Evolutionary conservation across 2,113 vertebrate species (phyloP).

Genomic region (Mastomys coucha): DNA sequence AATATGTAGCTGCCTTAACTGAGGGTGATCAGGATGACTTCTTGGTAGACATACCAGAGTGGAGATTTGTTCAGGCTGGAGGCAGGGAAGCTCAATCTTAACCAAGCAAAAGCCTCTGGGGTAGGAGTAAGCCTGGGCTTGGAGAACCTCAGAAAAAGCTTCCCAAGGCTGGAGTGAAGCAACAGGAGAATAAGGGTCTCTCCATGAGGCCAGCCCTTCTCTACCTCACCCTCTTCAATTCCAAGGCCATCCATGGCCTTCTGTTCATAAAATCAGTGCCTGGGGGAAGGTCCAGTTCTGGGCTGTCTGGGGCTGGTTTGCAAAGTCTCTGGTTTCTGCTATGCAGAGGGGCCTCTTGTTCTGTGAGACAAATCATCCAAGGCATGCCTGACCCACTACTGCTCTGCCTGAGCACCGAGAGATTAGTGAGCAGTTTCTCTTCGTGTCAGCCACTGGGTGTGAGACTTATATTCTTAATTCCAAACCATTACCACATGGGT

Average conservation of each 20-base stretch:
- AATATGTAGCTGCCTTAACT: neutral
- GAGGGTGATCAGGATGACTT: neutral
- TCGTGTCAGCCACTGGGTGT: neutral
- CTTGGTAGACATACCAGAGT: neutral
- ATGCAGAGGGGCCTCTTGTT: neutral
- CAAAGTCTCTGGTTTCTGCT: neutral
- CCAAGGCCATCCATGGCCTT: neutral
- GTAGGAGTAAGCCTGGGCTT: neutral
- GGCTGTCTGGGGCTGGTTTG: neutral
- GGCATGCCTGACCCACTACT: neutral
- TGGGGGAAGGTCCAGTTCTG: neutral
- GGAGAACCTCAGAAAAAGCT: neutral
- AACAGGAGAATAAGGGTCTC: neutral
- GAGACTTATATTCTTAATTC: conserved; percentile 53
- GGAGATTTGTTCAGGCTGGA: neutral
- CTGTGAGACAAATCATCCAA: neutral
- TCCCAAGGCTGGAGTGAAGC: neutral
- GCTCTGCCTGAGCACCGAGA: neutral
- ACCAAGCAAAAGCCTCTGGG: neutral
- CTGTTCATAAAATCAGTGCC: neutral
- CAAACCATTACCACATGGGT: conserved; percentile 48
- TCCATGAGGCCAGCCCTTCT: neutral
- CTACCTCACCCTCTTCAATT: too few species aligned
- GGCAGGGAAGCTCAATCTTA: neutral
- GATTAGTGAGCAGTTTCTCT: conserved; percentile 50